Base-by-base conservation (phyloP, 2,797 vertebrate genomes). In the Hippopotamyrus pictus region DNA sequence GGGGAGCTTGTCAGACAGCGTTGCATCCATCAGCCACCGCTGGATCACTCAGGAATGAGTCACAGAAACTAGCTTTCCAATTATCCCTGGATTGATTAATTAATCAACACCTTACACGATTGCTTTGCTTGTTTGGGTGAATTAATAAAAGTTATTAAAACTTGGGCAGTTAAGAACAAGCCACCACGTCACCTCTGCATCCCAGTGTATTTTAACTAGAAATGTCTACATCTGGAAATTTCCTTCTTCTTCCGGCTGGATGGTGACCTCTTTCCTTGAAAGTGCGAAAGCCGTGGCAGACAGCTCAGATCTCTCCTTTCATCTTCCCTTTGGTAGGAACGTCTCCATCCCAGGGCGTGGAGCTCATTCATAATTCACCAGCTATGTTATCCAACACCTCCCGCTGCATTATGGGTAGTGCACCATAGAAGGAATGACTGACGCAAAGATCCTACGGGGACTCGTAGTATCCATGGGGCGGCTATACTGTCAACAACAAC, bases 321-420 rank as follows among this genome's bases (percentile, higher is more conserved):
- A 65, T 89, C 41, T 82, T 37, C 37, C 19, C 25, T 17, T 86
- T 83, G 14, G 54, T 14, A 54, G 54, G 6, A 65, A 65, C 5
- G n/a, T 85, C 79, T 59, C 76, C 12, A 51, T 83, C 88, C 44
- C 53, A 84, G 53, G 57, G 53, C 8, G 3, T 89, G 11, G 37
- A 25, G 53, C 19, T 89, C 76, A 88, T 88, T 51, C 22, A 76
- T 85, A 48, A 89, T 89, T 89, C 79, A 85, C 86, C 41, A 73
- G 5, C 22, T 17, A 46, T 25, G 37, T 12, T 69, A 33, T 14
- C 29, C 41, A 19, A 41, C 11, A 12, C 11, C 57, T 44, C 53
- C 76, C 12, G 8, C 22, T 62, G 76, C 73, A 89, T n/a, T 83
- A 33, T 85, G 83, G 46, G 46, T 48, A 85, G n/a, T 50, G 37